Base-by-base conservation (phyloP, 1,140 invertebrate species). In the Sogatella furcifera region DNA sequence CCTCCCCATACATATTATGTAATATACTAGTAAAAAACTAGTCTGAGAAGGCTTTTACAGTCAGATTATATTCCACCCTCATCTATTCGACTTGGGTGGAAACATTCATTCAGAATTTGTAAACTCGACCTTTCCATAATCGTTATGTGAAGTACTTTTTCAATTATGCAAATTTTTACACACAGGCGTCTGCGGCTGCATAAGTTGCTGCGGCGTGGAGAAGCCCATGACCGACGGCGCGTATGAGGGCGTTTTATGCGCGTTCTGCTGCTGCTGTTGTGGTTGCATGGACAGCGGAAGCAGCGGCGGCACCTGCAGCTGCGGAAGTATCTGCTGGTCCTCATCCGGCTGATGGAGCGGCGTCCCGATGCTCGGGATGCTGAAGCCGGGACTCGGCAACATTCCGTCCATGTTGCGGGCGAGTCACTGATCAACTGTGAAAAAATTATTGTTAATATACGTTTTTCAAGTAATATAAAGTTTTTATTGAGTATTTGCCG, bases 141-240 rank as follows among this genome's bases (percentile, higher is more conserved):
- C n/a, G n/a, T n/a, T n/a, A n/a, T n/a, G n/a, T n/a, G n/a, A n/a
- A n/a, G n/a, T n/a, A n/a, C n/a, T n/a, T n/a, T n/a, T n/a, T n/a
- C n/a, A n/a, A n/a, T n/a, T n/a, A n/a, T n/a, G n/a, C n/a, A n/a
- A n/a, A n/a, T n/a, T n/a, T n/a, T n/a, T n/a, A n/a, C n/a, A n/a
- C n/a, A 91, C 88, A 44, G 91, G 90, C 57, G 90, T 92, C 74
- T 92, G 89, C 1, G 90, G 88, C 71, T 92, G 89, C 85, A 94
- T 90, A 55, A 85, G 71, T 68, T 77, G 81, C 61, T 83, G 83
- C 10, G 89, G 90, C 19, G 86, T 86, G 1, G 83, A 76, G 74
- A 84, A 88, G 34, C 34, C 34, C 5, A 38, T 13, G 63, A 74
- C 71, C 14, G 72, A 74, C 42, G 84, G 82, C 44, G 80, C 80